Evolutionary conservation across 2,113 vertebrate genomes (phyloP).

Genomic region (Penelope pileata): DNA sequence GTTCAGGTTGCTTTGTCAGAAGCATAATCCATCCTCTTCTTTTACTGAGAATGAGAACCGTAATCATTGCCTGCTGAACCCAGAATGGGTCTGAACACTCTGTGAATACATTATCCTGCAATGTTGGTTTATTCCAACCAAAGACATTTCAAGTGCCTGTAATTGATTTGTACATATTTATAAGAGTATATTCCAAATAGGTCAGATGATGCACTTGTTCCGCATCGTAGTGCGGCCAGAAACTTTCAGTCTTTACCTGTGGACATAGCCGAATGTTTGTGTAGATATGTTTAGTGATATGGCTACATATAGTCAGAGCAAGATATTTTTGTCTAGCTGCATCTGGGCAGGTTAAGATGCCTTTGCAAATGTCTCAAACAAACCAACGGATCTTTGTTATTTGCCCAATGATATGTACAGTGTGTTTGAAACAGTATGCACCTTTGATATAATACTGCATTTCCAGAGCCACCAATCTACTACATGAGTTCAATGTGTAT

Average conservation of each 20-base stretch:
- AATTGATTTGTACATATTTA: constrained; percentile 97
- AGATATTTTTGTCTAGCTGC: constrained; percentile 48
- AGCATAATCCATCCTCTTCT: constrained; percentile 78
- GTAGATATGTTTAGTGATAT: constrained; percentile 56
- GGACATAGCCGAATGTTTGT: constrained; percentile 39
- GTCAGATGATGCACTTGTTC: constrained; percentile 80
- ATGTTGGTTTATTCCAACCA: constrained; percentile 99
- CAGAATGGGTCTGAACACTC: constrained; percentile 83
- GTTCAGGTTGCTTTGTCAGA: constrained; percentile 93
- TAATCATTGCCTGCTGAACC: constrained; percentile 90
- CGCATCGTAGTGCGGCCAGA: constrained; percentile 46
- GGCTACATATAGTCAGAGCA: constrained; percentile 59
- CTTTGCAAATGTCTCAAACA: constrained; percentile 52
- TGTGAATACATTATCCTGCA: constrained; percentile 90
- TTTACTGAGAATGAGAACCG: constrained; percentile 70
- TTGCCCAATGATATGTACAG: constrained; percentile 54
- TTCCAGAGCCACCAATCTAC: constrained; percentile 72
- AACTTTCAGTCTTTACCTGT: constrained; percentile 32
- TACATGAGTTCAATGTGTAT: constrained; percentile 53
- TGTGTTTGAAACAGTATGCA: constrained; percentile 70
- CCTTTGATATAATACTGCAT: constrained; percentile 73
- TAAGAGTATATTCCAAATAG: constrained; percentile 82
- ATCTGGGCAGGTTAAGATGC: constrained; percentile 46
- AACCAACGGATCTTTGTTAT: constrained; percentile 39
- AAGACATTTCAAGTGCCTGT: constrained; percentile 99